phyloP scores from a whole-genome alignment of 2,888 invertebrate species.

The Laothoe populi region DNA sequence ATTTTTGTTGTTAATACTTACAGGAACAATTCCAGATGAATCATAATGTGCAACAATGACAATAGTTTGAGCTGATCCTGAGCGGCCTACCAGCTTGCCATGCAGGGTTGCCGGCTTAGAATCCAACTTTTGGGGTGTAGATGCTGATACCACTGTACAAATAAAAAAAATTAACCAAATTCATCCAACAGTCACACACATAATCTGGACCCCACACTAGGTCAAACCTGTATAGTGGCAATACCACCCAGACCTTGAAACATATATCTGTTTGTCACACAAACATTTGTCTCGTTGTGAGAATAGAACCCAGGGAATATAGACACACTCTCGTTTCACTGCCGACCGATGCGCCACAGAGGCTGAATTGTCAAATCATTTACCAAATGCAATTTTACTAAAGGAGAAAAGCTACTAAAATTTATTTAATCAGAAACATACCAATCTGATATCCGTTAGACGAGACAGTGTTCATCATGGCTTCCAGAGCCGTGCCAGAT shows the following conservation, averaged over 20 bases:
- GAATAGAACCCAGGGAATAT: too few species aligned
- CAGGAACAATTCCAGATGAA: constrained; percentile 94
- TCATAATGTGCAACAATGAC: constrained; percentile 97
- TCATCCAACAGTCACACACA: too few species aligned
- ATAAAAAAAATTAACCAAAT: background rate
- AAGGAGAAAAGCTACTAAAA: too few species aligned
- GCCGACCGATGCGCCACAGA: too few species aligned
- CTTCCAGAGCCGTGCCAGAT: constrained; percentile 91
- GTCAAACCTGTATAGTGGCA: too few species aligned
- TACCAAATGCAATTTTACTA: constrained; percentile 19
- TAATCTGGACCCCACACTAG: too few species aligned
- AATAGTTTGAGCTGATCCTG: constrained; percentile 92
- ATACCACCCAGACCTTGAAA: too few species aligned
- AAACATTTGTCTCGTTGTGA: too few species aligned
- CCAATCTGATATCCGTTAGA: constrained; percentile 97
- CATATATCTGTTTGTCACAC: too few species aligned
- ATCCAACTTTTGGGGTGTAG: constrained; percentile 89
- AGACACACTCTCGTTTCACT: too few species aligned
- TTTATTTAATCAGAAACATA: constrained; percentile 39
- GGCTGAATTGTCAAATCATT: too few species aligned
- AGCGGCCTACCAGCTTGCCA: constrained; percentile 91
- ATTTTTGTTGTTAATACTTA: constrained; percentile 73
- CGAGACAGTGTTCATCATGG: constrained; percentile 93
- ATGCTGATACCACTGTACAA: constrained; percentile 88
- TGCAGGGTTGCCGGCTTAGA: constrained; percentile 94